These are phyloP conservation scores for Chironomus striatipennis DNA, from an alignment of 1,140 invertebrate genomes.

Conservation along the genomic window DNA sequence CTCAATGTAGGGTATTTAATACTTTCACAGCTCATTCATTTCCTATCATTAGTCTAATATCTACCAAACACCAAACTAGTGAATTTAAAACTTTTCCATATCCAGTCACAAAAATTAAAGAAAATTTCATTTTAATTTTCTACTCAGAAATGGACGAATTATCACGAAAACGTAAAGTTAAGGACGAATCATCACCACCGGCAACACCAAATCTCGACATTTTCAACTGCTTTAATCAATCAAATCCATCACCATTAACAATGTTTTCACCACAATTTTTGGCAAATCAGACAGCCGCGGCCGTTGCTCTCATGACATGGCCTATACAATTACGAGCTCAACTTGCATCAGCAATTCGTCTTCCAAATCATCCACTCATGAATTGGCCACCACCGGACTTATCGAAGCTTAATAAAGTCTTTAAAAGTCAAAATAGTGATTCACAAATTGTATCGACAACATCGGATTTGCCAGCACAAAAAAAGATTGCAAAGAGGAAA, in stretches of 20 bases:
- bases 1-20: too few relatives aligned
- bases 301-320: slow-evolving; percentile 44
- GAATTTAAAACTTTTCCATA: too few relatives aligned
- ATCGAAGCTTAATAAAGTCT: slow-evolving; percentile 33
- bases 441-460: slow-evolving; percentile 40
- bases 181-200: background rate
- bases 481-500: slow-evolving; percentile 24
- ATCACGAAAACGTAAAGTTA: background rate
- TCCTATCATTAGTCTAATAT: too few relatives aligned
- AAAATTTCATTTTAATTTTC: background rate
- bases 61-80: too few relatives aligned
- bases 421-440: slow-evolving; percentile 42
- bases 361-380: slow-evolving; percentile 34
- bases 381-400: slow-evolving; percentile 35
- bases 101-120: too few relatives aligned
- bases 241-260: slow-evolving; percentile 41
- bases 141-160: slow-evolving; percentile 13
- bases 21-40: too few relatives aligned
- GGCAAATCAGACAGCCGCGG: slow-evolving; percentile 44
- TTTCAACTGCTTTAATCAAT: slow-evolving; percentile 34
- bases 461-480: slow-evolving; percentile 34
- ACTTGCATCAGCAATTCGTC: slow-evolving; percentile 32
- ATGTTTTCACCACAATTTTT: slow-evolving; percentile 47
- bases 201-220: background rate
- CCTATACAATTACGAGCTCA: slow-evolving; percentile 38